Conservation (phyloP, 2,797 vertebrate species). For the Danio aesculapii region DNA sequence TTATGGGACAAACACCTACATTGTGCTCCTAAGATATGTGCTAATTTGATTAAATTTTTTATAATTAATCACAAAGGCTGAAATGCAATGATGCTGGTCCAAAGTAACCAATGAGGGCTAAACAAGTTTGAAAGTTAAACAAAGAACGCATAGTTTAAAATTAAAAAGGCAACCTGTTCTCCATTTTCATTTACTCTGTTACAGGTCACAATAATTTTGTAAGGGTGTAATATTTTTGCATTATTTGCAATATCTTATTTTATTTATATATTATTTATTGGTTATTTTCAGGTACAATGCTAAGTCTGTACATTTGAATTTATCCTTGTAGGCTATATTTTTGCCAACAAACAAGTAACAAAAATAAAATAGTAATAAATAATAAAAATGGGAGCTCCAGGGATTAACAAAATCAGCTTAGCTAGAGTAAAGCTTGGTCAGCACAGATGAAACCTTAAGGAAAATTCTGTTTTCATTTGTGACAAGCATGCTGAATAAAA, state of each 20-base stretch:
- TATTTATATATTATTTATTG: not conserved
- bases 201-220: not conserved
- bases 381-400: not conserved
- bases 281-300: not conserved
- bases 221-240: too few relatives aligned
- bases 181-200: not conserved
- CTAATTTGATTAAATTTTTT: too few relatives aligned
- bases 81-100: too few relatives aligned
- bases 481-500: not conserved
- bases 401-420: not conserved
- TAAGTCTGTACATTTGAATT: not conserved
- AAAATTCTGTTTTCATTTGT: not conserved
- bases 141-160: not conserved
- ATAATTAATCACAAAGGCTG: too few relatives aligned
- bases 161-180: not conserved
- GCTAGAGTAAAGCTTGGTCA: not conserved
- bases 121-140: not conserved
- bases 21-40: too few relatives aligned
- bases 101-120: not conserved
- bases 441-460: not conserved
- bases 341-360: not conserved
- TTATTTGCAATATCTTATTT: not conserved
- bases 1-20: too few relatives aligned
- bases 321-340: not conserved
- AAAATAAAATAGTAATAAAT: conserved; percentile 1